Conservation (phyloP, 2,888 invertebrate genomes). For the Kryphioiulus occultus region DNA sequence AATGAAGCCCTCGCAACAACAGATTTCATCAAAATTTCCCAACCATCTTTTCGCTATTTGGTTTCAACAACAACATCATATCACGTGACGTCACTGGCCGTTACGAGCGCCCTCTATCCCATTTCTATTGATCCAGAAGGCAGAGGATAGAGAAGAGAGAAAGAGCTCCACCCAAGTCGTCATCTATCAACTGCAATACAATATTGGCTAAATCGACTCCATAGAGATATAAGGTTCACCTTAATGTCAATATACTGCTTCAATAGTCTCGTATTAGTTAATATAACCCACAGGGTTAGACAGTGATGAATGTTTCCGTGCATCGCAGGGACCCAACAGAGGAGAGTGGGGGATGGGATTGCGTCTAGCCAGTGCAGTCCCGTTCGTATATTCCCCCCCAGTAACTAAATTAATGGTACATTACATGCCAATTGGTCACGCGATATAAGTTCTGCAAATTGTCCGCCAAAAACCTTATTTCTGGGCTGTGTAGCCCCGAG, state of each 20-base stretch:
- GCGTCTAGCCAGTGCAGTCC: not conserved
- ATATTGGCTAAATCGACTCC: constrained; percentile 23
- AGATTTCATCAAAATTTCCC: too few relatives aligned
- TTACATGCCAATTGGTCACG: constrained; percentile 23
- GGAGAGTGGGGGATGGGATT: not conserved
- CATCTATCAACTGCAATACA: constrained; percentile 14
- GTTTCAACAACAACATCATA: not conserved
- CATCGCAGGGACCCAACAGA: constrained; percentile 12
- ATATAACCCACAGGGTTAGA: constrained; percentile 23
- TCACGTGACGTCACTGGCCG: not conserved
- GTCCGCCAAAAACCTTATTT: not conserved
- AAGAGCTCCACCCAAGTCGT: constrained; percentile 23
- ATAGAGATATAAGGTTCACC: constrained; percentile 23
- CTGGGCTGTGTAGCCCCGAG: not conserved
- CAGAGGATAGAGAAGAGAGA: not conserved
- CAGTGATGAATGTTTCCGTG: constrained; percentile 14
- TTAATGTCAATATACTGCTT: constrained; percentile 23
- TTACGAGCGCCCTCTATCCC: not conserved
- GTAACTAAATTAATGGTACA: constrained; percentile 23
- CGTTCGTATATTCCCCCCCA: not conserved
- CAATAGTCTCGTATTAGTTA: constrained; percentile 15
- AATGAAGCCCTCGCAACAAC: too few relatives aligned
- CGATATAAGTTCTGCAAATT: constrained; percentile 23
- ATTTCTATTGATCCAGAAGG: not conserved
- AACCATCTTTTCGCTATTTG: too few relatives aligned